Base-by-base conservation (phyloP, 92 coral and sea anemone genomes). In the Porites divaricata region DNA sequence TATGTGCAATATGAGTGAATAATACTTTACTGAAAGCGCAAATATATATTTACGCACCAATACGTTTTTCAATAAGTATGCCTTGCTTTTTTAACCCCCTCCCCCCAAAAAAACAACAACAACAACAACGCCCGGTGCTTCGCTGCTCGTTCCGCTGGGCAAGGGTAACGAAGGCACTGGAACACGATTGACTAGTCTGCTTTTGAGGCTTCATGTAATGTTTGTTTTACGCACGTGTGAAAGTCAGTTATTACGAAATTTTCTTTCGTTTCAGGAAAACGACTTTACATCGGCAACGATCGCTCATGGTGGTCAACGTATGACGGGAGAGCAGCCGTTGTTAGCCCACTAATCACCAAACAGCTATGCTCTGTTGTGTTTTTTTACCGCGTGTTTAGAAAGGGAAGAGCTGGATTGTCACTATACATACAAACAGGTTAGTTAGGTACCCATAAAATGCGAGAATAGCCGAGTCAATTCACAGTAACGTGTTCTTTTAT, bases 311-410 rank as follows among this genome's bases (percentile, higher is more conserved):
- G 90, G 90, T 83, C 77, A 52, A n/a, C 71, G 0, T 22, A 1
- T 24, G 22, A 72, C 28, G 91, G 85, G 23, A 65, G 83, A 2
- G 88, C 91, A 70, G 62, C 88, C 8, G n/a, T 88, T 10, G 51
- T 83, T 3, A 79, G 89, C 45, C 74, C 78, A 1, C 15, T 50
- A 25, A 51, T 89, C n/a, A 35, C 82, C 14, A 68, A 61, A 24
- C 68, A 23, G 21, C 20, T 89, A 74, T 72, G 79, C 64, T 75
- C 48, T 75, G 79, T 54, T 54, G 65, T 54, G 9, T 75, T 75
- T 52, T 74, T 62, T 74, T 80, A 78, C 79, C 87, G 80, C 35
- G 20, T 89, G 58, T 54, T 52, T 2, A 54, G 71, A 58, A 13
- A 49, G 89, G 83, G 68, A 21, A 63, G 48, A 0, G 50, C 79